A percentile compares a stretch with the other conserved stretches of the same genome.
These are phyloP conservation scores for Trachelus tabidus DNA, from an alignment of 2,888 invertebrate species.

Conservation along the genomic window DNA sequence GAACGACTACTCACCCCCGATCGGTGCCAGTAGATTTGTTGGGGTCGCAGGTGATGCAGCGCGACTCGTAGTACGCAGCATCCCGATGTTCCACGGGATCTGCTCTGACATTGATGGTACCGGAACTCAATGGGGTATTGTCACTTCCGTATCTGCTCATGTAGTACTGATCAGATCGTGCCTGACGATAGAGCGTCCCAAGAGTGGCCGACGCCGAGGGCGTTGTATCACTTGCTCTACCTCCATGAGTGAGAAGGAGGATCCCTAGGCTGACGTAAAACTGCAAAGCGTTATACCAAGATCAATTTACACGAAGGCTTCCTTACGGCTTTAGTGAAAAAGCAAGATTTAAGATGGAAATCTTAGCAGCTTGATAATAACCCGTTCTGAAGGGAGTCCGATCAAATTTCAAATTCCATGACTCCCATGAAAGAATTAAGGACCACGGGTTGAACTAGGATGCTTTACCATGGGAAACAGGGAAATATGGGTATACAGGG, in stretches of 20 bases:
- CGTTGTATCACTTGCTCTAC: slow-evolving; percentile 25
- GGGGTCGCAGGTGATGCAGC: slow-evolving; percentile 58
- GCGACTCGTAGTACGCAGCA: slow-evolving; percentile 55
- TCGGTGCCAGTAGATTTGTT: slow-evolving; percentile 43
- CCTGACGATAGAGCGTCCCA: slow-evolving; percentile 52
- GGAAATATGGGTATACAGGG: not conserved
- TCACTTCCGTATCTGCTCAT: slow-evolving; percentile 47
- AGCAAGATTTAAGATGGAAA: not conserved
- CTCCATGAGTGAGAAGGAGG: not conserved
- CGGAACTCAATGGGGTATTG: slow-evolving; percentile 42
- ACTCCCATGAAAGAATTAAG: not conserved
- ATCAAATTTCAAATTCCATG: not conserved
- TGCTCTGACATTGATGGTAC: slow-evolving; percentile 41
- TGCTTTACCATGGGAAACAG: not conserved
- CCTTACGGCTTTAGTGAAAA: not conserved
- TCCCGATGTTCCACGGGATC: slow-evolving; percentile 51
- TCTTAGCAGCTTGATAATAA: not conserved
- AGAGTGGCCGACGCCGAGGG: slow-evolving; percentile 46
- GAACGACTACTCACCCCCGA: slow-evolving; percentile 28
- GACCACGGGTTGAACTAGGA: not conserved
- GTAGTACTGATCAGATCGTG: slow-evolving; percentile 52
- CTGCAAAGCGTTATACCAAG: not conserved
- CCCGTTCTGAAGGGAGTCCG: not conserved
- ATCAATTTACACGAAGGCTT: not conserved
- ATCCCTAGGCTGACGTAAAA: not conserved